Percentiles rank a stretch among this genome's conserved stretches.
Conservation (phyloP, 2,888 invertebrate genomes). For the Deroplatys truncata region DNA sequence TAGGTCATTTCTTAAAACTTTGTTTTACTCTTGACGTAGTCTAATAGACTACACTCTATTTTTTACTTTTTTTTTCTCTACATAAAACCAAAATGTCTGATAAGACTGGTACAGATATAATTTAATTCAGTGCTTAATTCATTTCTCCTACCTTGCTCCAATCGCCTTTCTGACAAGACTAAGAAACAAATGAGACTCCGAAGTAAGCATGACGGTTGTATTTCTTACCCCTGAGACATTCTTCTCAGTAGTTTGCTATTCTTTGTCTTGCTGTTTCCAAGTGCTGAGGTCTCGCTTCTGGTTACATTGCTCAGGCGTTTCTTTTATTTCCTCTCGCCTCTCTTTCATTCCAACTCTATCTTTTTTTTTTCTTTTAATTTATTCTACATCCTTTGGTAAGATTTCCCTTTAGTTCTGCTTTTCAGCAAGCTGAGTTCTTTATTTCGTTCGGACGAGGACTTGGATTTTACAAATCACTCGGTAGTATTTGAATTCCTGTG, state of each 20-base stretch:
- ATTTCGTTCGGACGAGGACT: background rate
- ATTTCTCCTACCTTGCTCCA: background rate
- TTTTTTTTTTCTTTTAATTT: background rate
- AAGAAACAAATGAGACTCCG: background rate
- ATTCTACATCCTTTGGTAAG: background rate
- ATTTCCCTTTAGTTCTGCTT: background rate
- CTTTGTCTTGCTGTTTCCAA: slow-evolving; percentile 8
- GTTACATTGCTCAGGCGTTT: background rate
- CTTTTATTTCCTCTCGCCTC: background rate
- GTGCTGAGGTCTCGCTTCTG: background rate
- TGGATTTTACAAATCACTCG: background rate
- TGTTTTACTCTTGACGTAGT: too few relatives aligned
- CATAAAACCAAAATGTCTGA: too few relatives aligned
- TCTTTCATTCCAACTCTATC: background rate
- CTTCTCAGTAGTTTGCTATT: background rate
- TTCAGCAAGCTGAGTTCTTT: background rate
- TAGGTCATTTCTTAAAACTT: too few relatives aligned
- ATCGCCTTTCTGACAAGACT: background rate
- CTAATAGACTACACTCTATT: too few relatives aligned
- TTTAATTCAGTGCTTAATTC: background rate
- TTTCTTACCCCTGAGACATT: too few relatives aligned
- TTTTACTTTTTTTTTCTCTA: too few relatives aligned
- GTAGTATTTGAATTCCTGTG: background rate
- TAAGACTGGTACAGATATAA: too few relatives aligned
- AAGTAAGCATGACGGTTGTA: background rate